Conservation (phyloP, 2,113 vertebrate genomes). For the Caretta caretta region DNA sequence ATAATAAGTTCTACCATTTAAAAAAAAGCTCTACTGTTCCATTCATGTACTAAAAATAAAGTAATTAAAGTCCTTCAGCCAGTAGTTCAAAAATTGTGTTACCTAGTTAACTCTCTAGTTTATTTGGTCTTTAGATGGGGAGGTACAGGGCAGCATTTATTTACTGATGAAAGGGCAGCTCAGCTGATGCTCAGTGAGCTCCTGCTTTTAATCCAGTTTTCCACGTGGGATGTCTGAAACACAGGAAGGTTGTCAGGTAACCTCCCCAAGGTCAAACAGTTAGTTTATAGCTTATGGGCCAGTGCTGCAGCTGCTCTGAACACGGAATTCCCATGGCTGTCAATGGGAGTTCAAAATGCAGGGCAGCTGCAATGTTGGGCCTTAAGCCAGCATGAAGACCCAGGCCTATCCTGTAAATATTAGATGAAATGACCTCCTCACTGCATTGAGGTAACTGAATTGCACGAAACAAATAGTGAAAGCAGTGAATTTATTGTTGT, state of each 20-base stretch:
- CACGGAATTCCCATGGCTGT: neutral
- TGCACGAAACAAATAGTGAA: fast-evolving
- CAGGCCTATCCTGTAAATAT: neutral
- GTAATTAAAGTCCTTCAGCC: neutral
- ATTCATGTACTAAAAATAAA: neutral
- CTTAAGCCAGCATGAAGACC: neutral
- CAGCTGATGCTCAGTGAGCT: neutral
- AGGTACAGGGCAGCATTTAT: neutral
- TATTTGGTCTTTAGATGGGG: neutral
- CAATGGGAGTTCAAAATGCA: neutral
- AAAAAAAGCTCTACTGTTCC: neutral
- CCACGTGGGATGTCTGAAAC: conserved; percentile 3
- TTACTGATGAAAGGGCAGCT: neutral
- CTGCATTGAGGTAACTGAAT: neutral
- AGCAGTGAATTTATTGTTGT: neutral
- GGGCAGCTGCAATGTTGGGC: conserved; percentile 27
- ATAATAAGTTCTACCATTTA: neutral
- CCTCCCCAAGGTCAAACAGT: neutral
- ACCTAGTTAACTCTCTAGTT: neutral
- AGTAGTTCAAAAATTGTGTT: neutral
- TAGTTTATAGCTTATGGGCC: neutral
- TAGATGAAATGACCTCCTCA: neutral
- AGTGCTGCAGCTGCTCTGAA: neutral
- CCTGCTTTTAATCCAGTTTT: conserved; percentile 22
- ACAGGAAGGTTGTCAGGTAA: neutral